These are phyloP conservation scores for Chrysomela aeneicollis DNA, from an alignment of 2,888 invertebrate species.

Conservation along the genomic window DNA sequence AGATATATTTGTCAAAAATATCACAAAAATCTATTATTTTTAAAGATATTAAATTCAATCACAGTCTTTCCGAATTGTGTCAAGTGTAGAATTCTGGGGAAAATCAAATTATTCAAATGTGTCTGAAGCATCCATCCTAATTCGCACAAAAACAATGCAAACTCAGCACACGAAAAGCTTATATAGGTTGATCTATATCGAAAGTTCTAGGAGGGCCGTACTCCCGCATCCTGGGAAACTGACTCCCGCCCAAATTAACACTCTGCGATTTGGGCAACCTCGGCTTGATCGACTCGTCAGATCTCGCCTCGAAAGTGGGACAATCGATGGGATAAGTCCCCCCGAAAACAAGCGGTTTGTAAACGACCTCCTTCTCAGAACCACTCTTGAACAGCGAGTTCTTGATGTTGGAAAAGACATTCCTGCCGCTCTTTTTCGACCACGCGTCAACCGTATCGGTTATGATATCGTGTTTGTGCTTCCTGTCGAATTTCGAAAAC, in stretches of 20 bases:
- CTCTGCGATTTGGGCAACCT: slow-evolving; percentile 23
- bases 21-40: not conserved
- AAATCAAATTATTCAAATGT: not conserved
- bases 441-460: slow-evolving; percentile 71
- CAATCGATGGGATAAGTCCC: slow-evolving; percentile 88
- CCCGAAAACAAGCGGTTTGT: slow-evolving; percentile 79
- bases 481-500: slow-evolving; percentile 51
- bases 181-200: slow-evolving; percentile 68
- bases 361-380: slow-evolving; percentile 56
- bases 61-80: not conserved
- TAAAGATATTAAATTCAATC: not conserved
- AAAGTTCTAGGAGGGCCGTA: slow-evolving; percentile 65
- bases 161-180: slow-evolving; percentile 25
- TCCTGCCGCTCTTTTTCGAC: slow-evolving; percentile 61
- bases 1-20: not conserved
- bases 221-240: slow-evolving; percentile 53
- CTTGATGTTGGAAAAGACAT: slow-evolving; percentile 56
- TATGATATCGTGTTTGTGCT: slow-evolving; percentile 65
- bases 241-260: slow-evolving; percentile 21
- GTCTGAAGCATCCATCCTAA: not conserved
- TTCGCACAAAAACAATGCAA: not conserved
- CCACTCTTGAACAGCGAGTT: slow-evolving; percentile 56
- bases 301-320: slow-evolving; percentile 60
- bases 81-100: no score
- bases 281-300: slow-evolving; percentile 10